Conservation (phyloP, 2,797 vertebrate genomes). For the Lophotriccus pileatus region DNA sequence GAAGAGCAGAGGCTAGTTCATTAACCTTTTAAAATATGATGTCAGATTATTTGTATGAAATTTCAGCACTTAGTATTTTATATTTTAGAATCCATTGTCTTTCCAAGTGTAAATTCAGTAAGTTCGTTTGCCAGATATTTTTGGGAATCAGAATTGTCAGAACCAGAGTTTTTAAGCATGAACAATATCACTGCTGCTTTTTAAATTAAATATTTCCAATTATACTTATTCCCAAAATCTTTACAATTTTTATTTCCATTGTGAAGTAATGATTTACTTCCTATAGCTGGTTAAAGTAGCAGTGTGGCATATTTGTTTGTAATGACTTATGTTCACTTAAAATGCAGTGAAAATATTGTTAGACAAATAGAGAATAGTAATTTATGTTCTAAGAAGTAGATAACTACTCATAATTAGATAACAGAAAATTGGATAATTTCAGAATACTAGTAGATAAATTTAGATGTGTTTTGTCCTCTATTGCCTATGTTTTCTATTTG, state of each 20-base stretch:
- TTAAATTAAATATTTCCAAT: constrained; percentile 31
- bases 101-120: not conserved
- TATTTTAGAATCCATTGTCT: not conserved
- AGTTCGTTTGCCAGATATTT: not conserved
- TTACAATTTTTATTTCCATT: not conserved
- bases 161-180: not conserved
- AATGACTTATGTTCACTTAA: constrained; percentile 1
- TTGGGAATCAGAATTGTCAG: not conserved
- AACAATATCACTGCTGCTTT: not conserved
- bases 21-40: not conserved
- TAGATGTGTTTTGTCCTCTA: not conserved
- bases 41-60: not conserved
- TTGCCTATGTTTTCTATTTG: not conserved
- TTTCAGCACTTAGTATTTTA: not conserved
- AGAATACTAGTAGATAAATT: not conserved
- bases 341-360: not conserved
- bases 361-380: not conserved
- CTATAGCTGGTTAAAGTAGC: not conserved
- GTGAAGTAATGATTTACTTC: not conserved
- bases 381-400: not conserved
- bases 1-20: not conserved
- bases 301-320: not conserved
- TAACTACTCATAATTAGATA: not conserved
- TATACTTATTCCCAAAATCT: not conserved
- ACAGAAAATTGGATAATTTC: not conserved